phyloP scores from a whole-genome alignment of 2,888 invertebrate genomes.

The Cataglyphis livida region DNA sequence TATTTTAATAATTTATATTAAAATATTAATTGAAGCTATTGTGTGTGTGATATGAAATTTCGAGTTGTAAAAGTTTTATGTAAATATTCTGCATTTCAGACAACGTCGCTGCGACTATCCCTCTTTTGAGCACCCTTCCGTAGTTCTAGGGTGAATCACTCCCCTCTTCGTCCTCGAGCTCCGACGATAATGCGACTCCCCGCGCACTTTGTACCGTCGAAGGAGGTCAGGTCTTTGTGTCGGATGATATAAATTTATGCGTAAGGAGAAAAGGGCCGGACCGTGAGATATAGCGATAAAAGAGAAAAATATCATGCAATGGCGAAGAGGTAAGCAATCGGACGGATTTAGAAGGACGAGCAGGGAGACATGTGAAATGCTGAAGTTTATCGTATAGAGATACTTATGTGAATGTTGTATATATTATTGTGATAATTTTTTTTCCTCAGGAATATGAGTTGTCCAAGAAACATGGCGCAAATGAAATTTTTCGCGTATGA shows the following conservation, averaged over 20 bases:
- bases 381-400: slow-evolving; percentile 11
- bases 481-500: background rate
- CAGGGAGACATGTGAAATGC: slow-evolving; percentile 9
- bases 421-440: background rate
- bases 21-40: background rate
- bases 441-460: background rate
- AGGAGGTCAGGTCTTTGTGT: slow-evolving; percentile 61
- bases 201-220: slow-evolving; percentile 65
- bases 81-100: slow-evolving; percentile 30
- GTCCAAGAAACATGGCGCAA: background rate
- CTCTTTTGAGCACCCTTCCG: slow-evolving; percentile 64
- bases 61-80: background rate
- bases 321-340: slow-evolving; percentile 41
- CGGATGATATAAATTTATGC: slow-evolving; percentile 55
- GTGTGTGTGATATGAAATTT: background rate
- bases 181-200: slow-evolving; percentile 59
- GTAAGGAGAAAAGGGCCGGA: slow-evolving; percentile 41
- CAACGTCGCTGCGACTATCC: slow-evolving; percentile 25
- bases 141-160: slow-evolving; percentile 68
- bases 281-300: slow-evolving; percentile 38
- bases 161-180: slow-evolving; percentile 62
- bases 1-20: background rate
- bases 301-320: slow-evolving; percentile 37
- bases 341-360: slow-evolving; percentile 34
- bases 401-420: background rate